Percentiles rank a stretch among this genome's conserved stretches.
These are phyloP conservation scores for Rissa tridactyla DNA, from an alignment of 2,113 vertebrate genomes.

Conservation along the genomic window DNA sequence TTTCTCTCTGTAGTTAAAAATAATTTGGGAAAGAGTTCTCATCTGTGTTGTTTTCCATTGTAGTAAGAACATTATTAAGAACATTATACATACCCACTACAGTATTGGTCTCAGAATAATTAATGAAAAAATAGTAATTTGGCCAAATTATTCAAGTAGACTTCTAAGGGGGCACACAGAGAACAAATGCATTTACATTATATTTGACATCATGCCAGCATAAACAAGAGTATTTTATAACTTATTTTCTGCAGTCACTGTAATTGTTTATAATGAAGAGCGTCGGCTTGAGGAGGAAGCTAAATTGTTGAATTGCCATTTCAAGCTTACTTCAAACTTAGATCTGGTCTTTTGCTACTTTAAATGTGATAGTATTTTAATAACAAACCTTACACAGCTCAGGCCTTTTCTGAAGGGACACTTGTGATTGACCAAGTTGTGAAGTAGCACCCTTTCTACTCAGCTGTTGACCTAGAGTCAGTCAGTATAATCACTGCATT, in stretches of 20 bases:
- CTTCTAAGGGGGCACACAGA: background rate
- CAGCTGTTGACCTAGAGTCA: background rate
- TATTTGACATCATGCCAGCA: background rate
- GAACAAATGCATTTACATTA: background rate
- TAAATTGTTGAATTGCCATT: background rate
- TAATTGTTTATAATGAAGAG: background rate
- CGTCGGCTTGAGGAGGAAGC: background rate
- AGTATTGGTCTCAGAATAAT: background rate
- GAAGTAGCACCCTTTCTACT: background rate
- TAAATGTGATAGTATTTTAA: background rate
- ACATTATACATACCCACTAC: background rate
- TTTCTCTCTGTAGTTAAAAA: background rate
- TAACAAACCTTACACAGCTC: background rate
- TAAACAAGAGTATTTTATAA: background rate
- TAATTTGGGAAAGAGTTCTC: background rate
- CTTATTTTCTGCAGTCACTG: background rate
- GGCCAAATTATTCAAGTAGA: background rate
- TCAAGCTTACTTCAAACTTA: background rate
- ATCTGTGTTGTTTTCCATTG: background rate
- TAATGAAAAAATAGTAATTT: background rate
- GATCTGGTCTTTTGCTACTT: background rate
- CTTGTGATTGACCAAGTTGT: background rate
- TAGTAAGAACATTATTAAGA: background rate
- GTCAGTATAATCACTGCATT: background rate
- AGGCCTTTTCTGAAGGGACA: background rate